These are phyloP conservation scores for Oeneis ivallda DNA, from an alignment of 2,888 invertebrate genomes.

Conservation along the genomic window DNA sequence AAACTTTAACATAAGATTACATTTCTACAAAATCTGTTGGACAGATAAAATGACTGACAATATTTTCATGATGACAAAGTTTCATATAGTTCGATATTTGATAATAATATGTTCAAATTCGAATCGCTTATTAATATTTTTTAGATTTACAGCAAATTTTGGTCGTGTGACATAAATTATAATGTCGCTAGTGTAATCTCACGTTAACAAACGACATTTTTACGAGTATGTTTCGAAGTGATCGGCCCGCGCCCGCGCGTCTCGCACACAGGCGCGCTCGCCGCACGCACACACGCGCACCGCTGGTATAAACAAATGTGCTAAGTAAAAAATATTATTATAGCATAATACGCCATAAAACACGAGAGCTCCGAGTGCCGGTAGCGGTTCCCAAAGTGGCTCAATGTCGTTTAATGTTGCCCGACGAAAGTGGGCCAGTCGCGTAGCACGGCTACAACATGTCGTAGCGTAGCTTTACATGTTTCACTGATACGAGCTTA, in stretches of 20 bases:
- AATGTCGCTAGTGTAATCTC: constrained; percentile 6
- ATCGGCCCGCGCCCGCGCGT: constrained; percentile 56
- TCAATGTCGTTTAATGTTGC: constrained; percentile 44
- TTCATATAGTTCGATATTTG: not conserved
- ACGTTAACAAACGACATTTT: constrained; percentile 62
- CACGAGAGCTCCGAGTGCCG: constrained; percentile 57
- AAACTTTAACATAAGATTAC: no score
- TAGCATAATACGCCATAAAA: constrained; percentile 78
- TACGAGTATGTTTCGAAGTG: constrained; percentile 48
- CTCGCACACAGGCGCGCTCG: constrained; percentile 41
- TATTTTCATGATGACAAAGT: no score
- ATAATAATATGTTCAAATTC: no score
- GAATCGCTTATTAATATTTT: not conserved
- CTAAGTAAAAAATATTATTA: constrained; percentile 81
- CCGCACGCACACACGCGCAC: constrained; percentile 33
- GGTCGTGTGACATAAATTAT: not conserved
- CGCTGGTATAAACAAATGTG: constrained; percentile 70
- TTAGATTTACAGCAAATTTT: not conserved
- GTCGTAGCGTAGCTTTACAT: constrained; percentile 41
- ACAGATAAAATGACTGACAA: no score
- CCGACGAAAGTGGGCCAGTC: constrained; percentile 33
- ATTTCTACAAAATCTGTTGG: no score
- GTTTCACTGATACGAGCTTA: not conserved
- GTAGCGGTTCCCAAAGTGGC: constrained; percentile 62
- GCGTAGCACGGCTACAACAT: constrained; percentile 46